Evolutionary conservation across 2,797 vertebrate genomes (phyloP).

Genomic region (Pangasius krempfi): DNA sequence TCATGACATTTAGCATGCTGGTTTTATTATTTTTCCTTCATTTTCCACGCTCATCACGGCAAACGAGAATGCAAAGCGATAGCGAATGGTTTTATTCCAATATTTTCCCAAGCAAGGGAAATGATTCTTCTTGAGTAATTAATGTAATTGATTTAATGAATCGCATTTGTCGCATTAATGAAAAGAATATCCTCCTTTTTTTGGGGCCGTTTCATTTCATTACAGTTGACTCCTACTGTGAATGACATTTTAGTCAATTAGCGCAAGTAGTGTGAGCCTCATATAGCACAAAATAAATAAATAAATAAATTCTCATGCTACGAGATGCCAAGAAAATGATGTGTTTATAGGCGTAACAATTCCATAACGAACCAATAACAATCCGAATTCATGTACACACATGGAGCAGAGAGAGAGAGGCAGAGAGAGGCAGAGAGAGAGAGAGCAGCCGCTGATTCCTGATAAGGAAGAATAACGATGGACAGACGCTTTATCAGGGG

Average conservation of each 20-base stretch:
- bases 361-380: constrained; percentile 24
- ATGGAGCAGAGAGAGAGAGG: neutral
- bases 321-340: constrained; percentile 2
- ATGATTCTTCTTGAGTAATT: constrained; percentile 40
- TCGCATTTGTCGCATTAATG: constrained; percentile 45
- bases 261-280: constrained; percentile 13
- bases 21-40: neutral
- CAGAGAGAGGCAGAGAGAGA: neutral
- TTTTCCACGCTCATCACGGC: constrained; percentile 20
- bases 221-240: constrained; percentile 38
- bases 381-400: neutral
- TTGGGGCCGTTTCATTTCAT: constrained; percentile 32
- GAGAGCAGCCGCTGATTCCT: constrained; percentile 35
- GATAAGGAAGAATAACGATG: constrained; percentile 52
- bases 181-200: constrained; percentile 37
- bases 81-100: constrained; percentile 31
- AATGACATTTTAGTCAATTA: constrained; percentile 54
- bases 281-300: neutral
- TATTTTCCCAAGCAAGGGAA: constrained; percentile 29
- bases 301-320: neutral
- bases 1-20: constrained; percentile 27
- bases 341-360: constrained; percentile 5
- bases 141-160: constrained; percentile 50
- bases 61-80: constrained; percentile 25
- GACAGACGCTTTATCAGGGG: constrained; percentile 53